phyloP scores from a whole-genome alignment of 2,797 vertebrate genomes.

The Hypotaenidia okinawae region DNA sequence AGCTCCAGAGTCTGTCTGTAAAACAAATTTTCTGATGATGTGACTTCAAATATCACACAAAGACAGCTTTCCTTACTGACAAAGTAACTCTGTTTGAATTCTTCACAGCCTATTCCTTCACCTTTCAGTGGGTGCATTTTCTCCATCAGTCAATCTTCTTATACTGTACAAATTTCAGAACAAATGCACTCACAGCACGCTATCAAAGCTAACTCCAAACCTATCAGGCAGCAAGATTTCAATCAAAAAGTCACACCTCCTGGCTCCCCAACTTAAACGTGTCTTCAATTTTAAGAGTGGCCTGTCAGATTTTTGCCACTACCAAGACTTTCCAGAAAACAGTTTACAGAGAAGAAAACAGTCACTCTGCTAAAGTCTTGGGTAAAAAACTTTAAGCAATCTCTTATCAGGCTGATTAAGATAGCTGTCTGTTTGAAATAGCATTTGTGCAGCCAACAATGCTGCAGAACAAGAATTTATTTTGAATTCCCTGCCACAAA shows the following conservation, averaged over 20 bases:
- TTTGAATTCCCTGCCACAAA: not conserved
- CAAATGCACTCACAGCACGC: not conserved
- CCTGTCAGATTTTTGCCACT: not conserved
- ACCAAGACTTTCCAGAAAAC: not conserved
- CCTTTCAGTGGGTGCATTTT: not conserved
- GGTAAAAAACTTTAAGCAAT: not conserved
- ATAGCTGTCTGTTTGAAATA: not conserved
- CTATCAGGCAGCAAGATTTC: not conserved
- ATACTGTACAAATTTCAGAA: not conserved
- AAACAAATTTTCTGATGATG: constrained; percentile 42
- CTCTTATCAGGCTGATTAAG: not conserved
- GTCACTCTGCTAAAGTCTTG: not conserved
- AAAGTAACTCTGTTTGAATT: not conserved
- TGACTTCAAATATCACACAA: not conserved
- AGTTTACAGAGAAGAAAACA: not conserved
- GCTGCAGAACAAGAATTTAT: not conserved
- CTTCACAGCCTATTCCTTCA: not conserved
- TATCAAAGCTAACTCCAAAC: not conserved
- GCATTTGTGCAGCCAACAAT: not conserved
- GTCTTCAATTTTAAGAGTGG: not conserved
- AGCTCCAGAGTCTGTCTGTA: constrained; percentile 84
- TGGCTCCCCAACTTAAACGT: not conserved
- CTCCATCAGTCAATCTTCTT: not conserved
- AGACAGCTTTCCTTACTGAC: not conserved
- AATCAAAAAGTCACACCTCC: not conserved